Evolutionary conservation across 1,140 invertebrate species (phyloP).

Genomic region (Trissolcus basalis): DNA sequence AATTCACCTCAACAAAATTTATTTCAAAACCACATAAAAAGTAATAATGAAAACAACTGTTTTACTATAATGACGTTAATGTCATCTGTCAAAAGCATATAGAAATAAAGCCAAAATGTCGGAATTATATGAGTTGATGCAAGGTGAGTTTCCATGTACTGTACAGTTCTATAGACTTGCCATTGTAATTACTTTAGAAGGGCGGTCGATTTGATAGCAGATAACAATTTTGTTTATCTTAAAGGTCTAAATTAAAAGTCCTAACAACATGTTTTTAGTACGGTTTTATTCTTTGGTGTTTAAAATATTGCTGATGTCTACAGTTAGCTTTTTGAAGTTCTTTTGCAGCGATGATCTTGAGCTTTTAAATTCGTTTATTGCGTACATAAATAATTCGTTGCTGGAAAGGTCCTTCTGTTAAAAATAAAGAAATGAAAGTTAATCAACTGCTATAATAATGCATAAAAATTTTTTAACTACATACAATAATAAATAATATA

Average conservation of each 20-base stretch:
- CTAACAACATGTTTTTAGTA: background rate
- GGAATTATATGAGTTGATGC: background rate
- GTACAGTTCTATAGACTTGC: background rate
- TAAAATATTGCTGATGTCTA: background rate
- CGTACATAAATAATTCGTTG: background rate
- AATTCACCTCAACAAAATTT: background rate
- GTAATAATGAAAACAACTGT: slow-evolving; percentile 4
- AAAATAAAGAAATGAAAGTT: slow-evolving; percentile 57
- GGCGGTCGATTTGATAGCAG: background rate
- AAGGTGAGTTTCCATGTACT: background rate
- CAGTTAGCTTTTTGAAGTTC: background rate
- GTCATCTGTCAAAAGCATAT: slow-evolving; percentile 24
- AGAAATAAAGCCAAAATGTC: slow-evolving; percentile 33
- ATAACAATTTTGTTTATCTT: background rate
- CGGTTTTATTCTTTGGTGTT: background rate
- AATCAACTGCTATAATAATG: slow-evolving; percentile 1
- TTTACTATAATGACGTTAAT: slow-evolving; percentile 10
- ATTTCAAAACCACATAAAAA: background rate
- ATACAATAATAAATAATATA: too few relatives aligned
- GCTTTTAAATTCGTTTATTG: background rate
- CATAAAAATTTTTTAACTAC: too few relatives aligned
- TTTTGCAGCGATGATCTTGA: background rate
- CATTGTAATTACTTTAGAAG: background rate
- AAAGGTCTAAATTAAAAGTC: background rate
- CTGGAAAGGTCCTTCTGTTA: slow-evolving; percentile 65